phyloP scores from a whole-genome alignment of 2,113 vertebrate species.

The Spheniscus mendiculus region DNA sequence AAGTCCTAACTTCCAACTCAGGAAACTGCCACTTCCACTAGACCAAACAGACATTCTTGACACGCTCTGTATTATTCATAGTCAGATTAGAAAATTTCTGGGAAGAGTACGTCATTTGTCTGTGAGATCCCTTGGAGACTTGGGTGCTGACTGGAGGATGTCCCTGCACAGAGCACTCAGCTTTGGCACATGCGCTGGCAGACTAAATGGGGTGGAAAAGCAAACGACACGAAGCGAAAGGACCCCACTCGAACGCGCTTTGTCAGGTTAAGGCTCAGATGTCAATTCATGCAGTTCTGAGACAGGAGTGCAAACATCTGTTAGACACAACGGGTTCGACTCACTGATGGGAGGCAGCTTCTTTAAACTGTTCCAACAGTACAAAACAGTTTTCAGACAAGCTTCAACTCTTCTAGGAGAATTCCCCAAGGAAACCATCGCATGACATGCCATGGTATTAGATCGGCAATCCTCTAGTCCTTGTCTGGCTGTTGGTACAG shows the following conservation, averaged over 20 bases:
- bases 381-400: background rate
- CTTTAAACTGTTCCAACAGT: background rate
- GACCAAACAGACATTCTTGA: background rate
- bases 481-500: background rate
- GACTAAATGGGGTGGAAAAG: background rate
- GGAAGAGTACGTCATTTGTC: background rate
- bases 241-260: background rate
- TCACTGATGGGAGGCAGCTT: background rate
- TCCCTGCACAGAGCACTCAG: background rate
- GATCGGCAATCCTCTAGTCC: background rate
- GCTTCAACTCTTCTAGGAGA: background rate
- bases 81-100: background rate
- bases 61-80: background rate
- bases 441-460: background rate
- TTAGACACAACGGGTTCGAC: rapidly evolving
- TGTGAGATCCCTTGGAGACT: rapidly evolving
- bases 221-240: rapidly evolving
- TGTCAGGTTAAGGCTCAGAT: background rate
- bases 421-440: background rate
- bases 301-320: background rate
- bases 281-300: background rate
- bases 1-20: background rate
- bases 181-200: background rate
- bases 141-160: background rate
- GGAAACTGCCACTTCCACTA: background rate